Evolutionary conservation across 2,888 invertebrate genomes (phyloP), one percentile per base, ranked within the genome.

Genomic region (Cybosia mesomella): DNA sequence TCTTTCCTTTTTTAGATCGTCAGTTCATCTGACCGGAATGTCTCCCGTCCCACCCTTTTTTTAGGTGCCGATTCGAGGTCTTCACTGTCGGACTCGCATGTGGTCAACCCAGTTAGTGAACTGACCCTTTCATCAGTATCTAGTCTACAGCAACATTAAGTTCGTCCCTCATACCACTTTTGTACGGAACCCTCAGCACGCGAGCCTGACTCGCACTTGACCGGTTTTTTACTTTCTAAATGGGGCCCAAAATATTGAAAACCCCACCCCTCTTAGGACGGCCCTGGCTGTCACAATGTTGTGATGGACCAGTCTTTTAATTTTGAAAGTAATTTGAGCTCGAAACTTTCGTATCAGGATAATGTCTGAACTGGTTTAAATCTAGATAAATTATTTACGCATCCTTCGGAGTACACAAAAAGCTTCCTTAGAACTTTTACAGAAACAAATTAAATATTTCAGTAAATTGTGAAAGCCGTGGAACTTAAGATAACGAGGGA

Each of bases 371-470:
- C 54, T 83, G 77, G 54, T 72, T 76, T 43, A 34, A 79, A 71
- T 67, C 75, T 80, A 79, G 69, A 32, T 70, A 71, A 65, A 66
- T 60, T 39, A 63, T 39, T 53, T 53, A 53, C 58, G 21, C 54
- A 63, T 43, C 28, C 15, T 58, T 58, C 63, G 28, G 8, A 36
- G 36, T 54, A 39, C 18, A 43, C 32, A 39, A 61, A 61, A 58
- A 64, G 15, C 22, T 43, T 57, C 53, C 39, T 36, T 39, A 53
- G 68, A 68, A 55, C 76, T 75, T 78, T 77, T 68, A 69, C 64
- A 77, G 71, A 78, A 79, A 77, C 74, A 79, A 80, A 76, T 76
- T 76, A 77, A 80, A 83, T 83, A 81, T 81, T 77, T 80, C 78
- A 74, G 71, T 78, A 73, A 75, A 71, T 54, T 68, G 54, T 68